phyloP scores from a whole-genome alignment of 2,888 invertebrate species.

The Seira musarum region DNA sequence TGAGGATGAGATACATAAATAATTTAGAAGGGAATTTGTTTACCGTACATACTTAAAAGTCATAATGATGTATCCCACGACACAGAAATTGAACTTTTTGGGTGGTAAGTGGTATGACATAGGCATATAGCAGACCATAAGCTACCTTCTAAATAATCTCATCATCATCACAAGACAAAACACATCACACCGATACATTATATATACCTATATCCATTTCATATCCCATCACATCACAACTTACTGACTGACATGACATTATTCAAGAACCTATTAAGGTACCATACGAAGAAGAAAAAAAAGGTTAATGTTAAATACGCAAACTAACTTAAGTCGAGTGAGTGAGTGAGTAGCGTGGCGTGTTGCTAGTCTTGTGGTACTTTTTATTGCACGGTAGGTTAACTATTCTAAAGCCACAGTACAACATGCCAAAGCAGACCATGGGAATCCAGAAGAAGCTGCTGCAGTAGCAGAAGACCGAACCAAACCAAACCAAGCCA shows the following conservation, averaged over 20 bases:
- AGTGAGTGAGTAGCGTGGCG: no score
- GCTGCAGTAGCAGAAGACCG: slow-evolving; percentile 34
- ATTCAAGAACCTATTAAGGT: no score
- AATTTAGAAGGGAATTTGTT: background rate
- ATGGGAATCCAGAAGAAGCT: slow-evolving; percentile 54
- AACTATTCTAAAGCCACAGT: background rate
- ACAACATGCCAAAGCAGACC: slow-evolving; percentile 41
- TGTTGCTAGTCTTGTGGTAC: no score
- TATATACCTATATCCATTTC: background rate
- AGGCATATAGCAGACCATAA: no score
- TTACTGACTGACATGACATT: no score
- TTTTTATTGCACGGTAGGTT: no score
- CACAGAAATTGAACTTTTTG: background rate
- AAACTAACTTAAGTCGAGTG: no score
- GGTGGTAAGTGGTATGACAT: background rate
- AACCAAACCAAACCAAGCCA: no score
- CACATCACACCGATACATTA: background rate
- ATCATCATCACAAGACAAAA: no score
- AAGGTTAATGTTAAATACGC: no score
- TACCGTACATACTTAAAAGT: background rate
- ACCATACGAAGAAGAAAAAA: no score
- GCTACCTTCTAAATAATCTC: no score
- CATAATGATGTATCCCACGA: background rate
- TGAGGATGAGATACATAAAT: background rate
- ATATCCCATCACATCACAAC: background rate